Conservation (phyloP, 2,888 invertebrate genomes). For the Agrotis segetum region DNA sequence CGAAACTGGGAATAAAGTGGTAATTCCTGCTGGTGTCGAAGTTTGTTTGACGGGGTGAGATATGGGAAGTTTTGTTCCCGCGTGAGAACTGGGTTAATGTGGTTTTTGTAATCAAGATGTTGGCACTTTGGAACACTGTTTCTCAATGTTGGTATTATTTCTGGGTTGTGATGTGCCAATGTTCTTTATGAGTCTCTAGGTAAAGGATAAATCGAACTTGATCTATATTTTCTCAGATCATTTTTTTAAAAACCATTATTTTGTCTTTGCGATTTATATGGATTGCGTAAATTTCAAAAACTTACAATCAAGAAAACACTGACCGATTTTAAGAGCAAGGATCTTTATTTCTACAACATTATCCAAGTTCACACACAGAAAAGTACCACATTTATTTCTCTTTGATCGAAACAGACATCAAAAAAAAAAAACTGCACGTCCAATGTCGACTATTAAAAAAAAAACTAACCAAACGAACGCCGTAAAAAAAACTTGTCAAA, state of each 20-base stretch:
- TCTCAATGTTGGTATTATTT: neutral
- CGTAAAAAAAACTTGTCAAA: conserved; percentile 65
- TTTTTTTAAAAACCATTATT: too few species aligned
- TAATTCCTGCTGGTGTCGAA: conserved; percentile 42
- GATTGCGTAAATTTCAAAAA: too few species aligned
- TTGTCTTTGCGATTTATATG: too few species aligned
- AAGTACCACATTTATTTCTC: neutral
- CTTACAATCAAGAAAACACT: too few species aligned
- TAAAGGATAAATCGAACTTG: too few species aligned
- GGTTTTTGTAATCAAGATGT: conserved; percentile 10
- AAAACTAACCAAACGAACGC: conserved; percentile 1
- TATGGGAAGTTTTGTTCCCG: conserved; percentile 14
- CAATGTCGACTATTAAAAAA: conserved; percentile 1
- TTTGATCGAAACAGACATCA: neutral
- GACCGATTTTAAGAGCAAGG: too few species aligned
- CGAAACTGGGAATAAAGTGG: conserved; percentile 32
- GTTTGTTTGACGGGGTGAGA: conserved; percentile 16
- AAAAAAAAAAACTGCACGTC: neutral
- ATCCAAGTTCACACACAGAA: neutral
- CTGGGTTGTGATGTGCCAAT: neutral
- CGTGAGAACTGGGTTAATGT: conserved; percentile 18
- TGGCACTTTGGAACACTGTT: neutral
- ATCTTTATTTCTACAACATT: too few species aligned
- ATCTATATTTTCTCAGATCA: too few species aligned
- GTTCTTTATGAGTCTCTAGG: neutral